Evolutionary conservation across 2,797 vertebrate species (phyloP), one percentile per base, ranked within the genome.

Genomic region (Oreortyx pictus): DNA sequence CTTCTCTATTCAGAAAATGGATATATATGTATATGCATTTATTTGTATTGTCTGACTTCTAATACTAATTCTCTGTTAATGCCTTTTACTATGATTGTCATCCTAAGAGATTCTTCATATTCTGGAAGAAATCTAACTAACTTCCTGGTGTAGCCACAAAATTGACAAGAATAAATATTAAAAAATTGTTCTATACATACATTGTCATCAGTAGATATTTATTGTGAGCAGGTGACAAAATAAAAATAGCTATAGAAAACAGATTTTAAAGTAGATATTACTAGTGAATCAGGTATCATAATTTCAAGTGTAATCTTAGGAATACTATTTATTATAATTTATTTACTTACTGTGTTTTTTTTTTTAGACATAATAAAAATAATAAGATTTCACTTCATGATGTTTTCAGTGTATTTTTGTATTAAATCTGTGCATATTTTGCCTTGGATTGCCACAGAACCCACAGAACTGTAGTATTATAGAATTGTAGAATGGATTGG

Each of bases 221-320:
- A 82, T 86, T 95, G 91, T 88, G 89, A 86, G 54, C 37, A 94
- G 81, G 94, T 71, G 60, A 92, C 6, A 20, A 76, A 92, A 90
- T 89, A 89, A 95, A 95, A 93, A 95, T 88, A 75, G 85, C 71
- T 54, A 4, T 31, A 83, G 33, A 71, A 71, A 56, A 12, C 2
- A 13, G 74, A 59, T 86, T 88, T 78, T 31, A 3, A 79, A 94
- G 50, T 82, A 18, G 66, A 57, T 91, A 70, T 78, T 80, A 86
- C 62, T 81, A 61, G 25, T 93, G 66, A 91, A 95, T 94, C 86
- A 64, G 82, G 9, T 29, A 93, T 82, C 85, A 65, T 85, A 95
- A 94, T 92, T 70, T 73, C 43, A 62, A 9, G 83, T 23, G 68
- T 94, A 96, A 94, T 92, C 49, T 47, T 31, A 86, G 37, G 43